phyloP scores from a whole-genome alignment of 2,113 vertebrate genomes.

The Ginglymostoma cirratum region DNA sequence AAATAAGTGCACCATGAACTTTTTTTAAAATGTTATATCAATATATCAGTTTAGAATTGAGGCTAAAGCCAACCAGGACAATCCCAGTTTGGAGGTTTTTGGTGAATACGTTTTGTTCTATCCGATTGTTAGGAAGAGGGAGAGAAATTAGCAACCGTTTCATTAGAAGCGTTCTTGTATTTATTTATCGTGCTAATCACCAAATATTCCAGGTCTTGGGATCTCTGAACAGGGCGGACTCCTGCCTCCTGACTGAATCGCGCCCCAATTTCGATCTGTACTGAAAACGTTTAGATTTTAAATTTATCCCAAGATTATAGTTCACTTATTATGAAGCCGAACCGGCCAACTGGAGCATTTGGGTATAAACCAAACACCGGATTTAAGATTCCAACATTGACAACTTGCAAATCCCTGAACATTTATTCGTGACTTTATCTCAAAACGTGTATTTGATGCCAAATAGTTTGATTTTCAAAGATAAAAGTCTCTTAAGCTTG shows the following conservation, averaged over 20 bases:
- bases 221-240: neutral
- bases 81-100: neutral
- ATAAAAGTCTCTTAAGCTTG: neutral
- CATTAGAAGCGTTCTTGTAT: neutral
- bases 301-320: neutral
- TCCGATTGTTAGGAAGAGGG: neutral
- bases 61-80: neutral
- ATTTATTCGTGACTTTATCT: neutral
- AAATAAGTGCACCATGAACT: neutral
- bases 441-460: neutral
- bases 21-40: neutral
- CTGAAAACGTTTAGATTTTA: neutral
- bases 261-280: neutral
- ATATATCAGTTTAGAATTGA: neutral
- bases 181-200: neutral
- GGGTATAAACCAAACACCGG: neutral
- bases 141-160: neutral
- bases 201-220: neutral
- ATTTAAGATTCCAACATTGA: neutral
- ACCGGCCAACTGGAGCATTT: neutral
- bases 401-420: neutral
- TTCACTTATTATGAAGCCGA: neutral
- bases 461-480: neutral
- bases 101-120: neutral
- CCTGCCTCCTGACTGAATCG: neutral